These are phyloP conservation scores for Drosophila macrospina DNA, from an alignment of 2,888 invertebrate species.

Conservation along the genomic window DNA sequence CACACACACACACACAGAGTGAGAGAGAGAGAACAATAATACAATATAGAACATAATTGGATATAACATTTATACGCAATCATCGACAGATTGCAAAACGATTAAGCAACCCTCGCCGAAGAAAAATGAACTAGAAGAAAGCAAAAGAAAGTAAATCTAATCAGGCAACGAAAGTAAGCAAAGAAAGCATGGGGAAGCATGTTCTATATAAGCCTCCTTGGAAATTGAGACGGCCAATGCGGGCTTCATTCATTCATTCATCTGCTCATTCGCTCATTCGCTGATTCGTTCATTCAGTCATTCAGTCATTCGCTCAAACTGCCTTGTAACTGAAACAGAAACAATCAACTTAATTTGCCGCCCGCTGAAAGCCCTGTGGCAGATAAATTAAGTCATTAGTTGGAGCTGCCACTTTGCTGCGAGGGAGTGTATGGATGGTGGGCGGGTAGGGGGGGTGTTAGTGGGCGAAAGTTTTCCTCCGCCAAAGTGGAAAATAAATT, in stretches of 20 bases:
- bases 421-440: not conserved
- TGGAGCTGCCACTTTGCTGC: constrained; percentile 72
- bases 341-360: constrained; percentile 83
- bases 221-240: constrained; percentile 42
- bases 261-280: constrained; percentile 9
- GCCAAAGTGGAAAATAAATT: constrained; percentile 84
- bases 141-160: constrained; percentile 57
- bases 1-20: constrained; percentile 6
- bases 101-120: constrained; percentile 75
- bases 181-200: not conserved
- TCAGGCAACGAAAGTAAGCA: constrained; percentile 43
- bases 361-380: constrained; percentile 84
- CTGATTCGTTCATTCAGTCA: constrained; percentile 15
- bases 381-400: constrained; percentile 86
- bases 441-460: constrained; percentile 4
- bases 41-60: constrained; percentile 74
- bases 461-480: constrained; percentile 50
- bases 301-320: constrained; percentile 15
- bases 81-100: constrained; percentile 84
- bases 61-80: constrained; percentile 84
- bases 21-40: constrained; percentile 18
- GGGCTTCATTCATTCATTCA: constrained; percentile 33
- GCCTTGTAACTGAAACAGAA: constrained; percentile 52
- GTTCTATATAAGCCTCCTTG: too few species aligned
- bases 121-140: constrained; percentile 54